Percentiles rank a stretch among this genome's conserved stretches.
Evolutionary conservation across 2,888 invertebrate species (phyloP).

Genomic region (Cenopis cana): DNA sequence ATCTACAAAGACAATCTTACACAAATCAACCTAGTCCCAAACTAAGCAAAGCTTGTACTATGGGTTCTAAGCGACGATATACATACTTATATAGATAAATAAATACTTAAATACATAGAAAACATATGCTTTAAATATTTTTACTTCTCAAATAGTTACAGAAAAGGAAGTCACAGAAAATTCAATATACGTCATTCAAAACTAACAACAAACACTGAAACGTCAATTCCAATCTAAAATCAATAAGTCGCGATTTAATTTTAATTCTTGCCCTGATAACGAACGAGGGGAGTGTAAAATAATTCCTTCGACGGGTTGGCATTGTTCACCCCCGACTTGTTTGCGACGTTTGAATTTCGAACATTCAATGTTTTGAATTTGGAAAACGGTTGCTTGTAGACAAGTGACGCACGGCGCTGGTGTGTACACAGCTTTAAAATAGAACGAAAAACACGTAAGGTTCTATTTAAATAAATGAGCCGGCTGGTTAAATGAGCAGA

Average conservation of each 20-base stretch:
- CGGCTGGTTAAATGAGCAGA: background rate
- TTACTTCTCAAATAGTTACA: too few relatives aligned
- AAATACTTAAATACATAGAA: too few relatives aligned
- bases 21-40: too few relatives aligned
- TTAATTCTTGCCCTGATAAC: conserved; percentile 47
- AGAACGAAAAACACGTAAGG: background rate
- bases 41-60: too few relatives aligned
- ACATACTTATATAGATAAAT: too few relatives aligned
- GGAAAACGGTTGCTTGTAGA: conserved; percentile 46
- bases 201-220: conserved; percentile 10
- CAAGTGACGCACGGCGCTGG: conserved; percentile 6
- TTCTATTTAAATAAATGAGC: background rate
- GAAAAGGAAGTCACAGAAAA: background rate
- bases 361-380: conserved; percentile 61
- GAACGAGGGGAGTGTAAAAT: conserved; percentile 50
- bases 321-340: conserved; percentile 63
- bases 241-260: conserved; percentile 42
- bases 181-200: background rate
- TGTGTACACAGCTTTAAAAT: conserved; percentile 8
- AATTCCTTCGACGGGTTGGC: conserved; percentile 58
- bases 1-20: too few relatives aligned
- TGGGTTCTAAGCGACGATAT: too few relatives aligned
- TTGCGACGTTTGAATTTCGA: conserved; percentile 62
- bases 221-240: conserved; percentile 30
- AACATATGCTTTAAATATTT: too few relatives aligned